Conservation (phyloP, 1,140 invertebrate species). For the Zaprionus lachaisei region DNA sequence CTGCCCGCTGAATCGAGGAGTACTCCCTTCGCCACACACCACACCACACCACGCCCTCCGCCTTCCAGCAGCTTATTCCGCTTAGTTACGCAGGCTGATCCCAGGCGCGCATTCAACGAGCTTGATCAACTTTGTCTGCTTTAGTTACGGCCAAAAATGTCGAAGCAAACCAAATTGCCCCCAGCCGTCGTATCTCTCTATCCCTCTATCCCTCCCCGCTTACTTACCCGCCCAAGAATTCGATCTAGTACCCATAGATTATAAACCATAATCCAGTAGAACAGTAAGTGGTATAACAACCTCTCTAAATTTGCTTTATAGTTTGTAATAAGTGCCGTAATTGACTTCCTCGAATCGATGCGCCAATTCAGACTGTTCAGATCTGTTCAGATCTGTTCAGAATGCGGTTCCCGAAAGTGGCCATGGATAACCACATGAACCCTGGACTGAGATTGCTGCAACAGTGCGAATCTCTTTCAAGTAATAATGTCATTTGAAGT, state of each 20-base stretch:
- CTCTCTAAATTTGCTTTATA: constrained; percentile 14
- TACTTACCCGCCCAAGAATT: background rate
- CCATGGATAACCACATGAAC: background rate
- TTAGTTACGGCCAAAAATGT: constrained; percentile 41
- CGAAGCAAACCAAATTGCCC: background rate
- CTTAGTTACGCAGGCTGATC: constrained; percentile 23
- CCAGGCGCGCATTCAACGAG: constrained; percentile 4
- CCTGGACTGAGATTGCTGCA: background rate
- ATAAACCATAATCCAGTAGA: constrained; percentile 6
- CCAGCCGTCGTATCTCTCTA: background rate
- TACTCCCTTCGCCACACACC: background rate
- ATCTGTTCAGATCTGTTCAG: background rate
- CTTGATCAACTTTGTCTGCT: constrained; percentile 45
- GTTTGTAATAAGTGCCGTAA: constrained; percentile 7
- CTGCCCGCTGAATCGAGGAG: constrained; percentile 29
- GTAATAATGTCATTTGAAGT: constrained; percentile 1
- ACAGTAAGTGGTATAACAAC: constrained; percentile 1
- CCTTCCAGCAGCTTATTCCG: background rate
- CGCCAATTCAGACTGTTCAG: background rate
- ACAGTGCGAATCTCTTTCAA: background rate
- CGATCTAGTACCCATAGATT: constrained; percentile 4
- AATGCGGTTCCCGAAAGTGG: background rate
- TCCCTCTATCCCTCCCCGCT: background rate
- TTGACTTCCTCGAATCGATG: constrained; percentile 4
- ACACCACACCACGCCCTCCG: too few species aligned